phyloP scores from a whole-genome alignment of 2,797 vertebrate genomes.

The Myiothlypis coronata region DNA sequence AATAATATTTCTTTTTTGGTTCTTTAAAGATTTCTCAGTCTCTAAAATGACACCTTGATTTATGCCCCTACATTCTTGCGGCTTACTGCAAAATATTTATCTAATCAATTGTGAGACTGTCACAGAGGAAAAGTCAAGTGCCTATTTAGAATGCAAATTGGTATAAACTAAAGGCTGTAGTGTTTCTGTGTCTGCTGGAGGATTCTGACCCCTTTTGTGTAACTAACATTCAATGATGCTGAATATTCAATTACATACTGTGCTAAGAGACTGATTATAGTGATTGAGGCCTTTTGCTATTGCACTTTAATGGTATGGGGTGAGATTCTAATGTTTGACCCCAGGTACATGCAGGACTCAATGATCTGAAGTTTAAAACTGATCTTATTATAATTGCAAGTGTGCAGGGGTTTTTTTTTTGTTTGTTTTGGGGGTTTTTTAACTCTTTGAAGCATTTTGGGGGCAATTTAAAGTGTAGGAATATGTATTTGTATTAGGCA shows the following conservation, averaged over 20 bases:
- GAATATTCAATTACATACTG: neutral
- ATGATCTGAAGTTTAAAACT: neutral
- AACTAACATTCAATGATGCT: neutral
- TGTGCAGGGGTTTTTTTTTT: too few relatives aligned
- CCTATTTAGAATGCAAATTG: constrained; percentile 38
- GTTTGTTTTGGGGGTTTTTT: neutral
- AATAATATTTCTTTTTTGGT: neutral
- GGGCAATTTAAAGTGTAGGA: neutral
- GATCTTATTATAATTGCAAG: neutral
- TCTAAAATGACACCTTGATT: constrained; percentile 22
- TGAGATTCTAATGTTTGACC: neutral
- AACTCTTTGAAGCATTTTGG: neutral
- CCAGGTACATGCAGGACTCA: neutral
- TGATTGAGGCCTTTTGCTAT: neutral
- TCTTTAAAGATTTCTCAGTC: neutral
- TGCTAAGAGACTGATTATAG: neutral
- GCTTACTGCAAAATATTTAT: constrained; percentile 48
- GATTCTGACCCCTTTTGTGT: neutral
- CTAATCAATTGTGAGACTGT: constrained; percentile 14
- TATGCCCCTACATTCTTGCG: neutral
- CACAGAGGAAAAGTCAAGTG: constrained; percentile 52
- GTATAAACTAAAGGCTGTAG: neutral
- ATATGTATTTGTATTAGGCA: neutral
- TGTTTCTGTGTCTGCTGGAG: neutral
- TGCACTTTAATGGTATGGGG: neutral